These are phyloP conservation scores for Delia radicum DNA, from an alignment of 1,140 invertebrate species.

Conservation along the genomic window DNA sequence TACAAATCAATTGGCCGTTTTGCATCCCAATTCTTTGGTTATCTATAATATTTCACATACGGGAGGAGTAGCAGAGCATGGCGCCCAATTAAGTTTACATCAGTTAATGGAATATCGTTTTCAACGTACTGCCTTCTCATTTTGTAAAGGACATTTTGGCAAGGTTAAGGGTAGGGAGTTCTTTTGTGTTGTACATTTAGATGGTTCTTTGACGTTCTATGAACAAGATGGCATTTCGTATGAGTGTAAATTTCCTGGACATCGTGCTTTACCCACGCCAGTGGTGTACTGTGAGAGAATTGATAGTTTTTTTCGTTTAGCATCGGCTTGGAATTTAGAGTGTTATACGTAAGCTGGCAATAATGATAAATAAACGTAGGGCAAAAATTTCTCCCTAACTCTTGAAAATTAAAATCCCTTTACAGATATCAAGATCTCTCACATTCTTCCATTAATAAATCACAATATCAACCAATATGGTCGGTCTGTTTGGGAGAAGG, in stretches of 20 bases:
- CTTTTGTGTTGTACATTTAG: conserved; percentile 75
- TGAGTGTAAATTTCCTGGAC: conserved; percentile 54
- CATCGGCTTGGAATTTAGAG: conserved; percentile 68
- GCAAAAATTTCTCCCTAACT: too few species aligned
- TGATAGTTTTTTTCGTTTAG: conserved; percentile 72
- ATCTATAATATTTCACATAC: conserved; percentile 47
- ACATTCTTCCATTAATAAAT: conserved; percentile 42
- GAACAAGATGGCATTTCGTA: conserved; percentile 64
- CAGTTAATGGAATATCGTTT: conserved; percentile 63
- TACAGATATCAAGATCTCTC: conserved; percentile 51
- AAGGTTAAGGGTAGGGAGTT: conserved; percentile 70
- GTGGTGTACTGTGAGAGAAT: conserved; percentile 68
- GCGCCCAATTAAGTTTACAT: conserved; percentile 52
- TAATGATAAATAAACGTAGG: too few species aligned
- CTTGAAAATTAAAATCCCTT: neutral
- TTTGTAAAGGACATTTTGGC: conserved; percentile 76
- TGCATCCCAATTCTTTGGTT: conserved; percentile 43
- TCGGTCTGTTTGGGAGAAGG: conserved; percentile 51
- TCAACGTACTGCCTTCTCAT: conserved; percentile 61
- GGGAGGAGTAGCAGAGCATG: conserved; percentile 48
- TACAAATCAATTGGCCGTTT: conserved; percentile 45
- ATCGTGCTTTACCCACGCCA: conserved; percentile 71
- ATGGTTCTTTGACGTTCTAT: conserved; percentile 73
- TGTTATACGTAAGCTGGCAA: conserved; percentile 64
- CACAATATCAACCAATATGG: conserved; percentile 47